phyloP scores from a whole-genome alignment of 30 jellyfish, hydroid and myxozoan genomes.

The Clytia hemisphaerica region DNA sequence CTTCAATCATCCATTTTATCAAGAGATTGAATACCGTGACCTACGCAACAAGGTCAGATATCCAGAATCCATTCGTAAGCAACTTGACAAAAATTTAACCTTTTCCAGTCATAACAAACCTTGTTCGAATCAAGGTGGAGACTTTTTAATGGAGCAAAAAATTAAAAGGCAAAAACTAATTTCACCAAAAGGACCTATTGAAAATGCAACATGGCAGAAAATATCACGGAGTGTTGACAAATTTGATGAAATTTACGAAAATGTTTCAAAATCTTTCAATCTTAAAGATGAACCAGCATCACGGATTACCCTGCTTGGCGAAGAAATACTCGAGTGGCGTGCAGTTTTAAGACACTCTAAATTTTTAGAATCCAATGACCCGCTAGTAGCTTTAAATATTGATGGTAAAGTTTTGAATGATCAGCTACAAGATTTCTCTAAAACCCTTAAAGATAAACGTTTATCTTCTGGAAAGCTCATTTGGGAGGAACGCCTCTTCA shows the following conservation, averaged over 20 bases:
- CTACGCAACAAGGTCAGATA: not conserved
- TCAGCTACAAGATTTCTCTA: not conserved
- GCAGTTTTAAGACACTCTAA: constrained; percentile 8
- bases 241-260: not conserved
- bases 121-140: constrained; percentile 9
- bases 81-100: not conserved
- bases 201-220: not conserved
- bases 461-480: no score
- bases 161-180: not conserved
- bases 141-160: not conserved
- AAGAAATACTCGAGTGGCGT: constrained; percentile 2
- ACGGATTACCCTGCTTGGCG: not conserved
- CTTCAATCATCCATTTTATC: not conserved
- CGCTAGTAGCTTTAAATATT: not conserved
- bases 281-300: not conserved
- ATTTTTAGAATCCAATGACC: not conserved
- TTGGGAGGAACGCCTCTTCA: no score
- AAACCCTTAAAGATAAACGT: no score
- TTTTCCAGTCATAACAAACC: not conserved
- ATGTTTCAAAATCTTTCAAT: not conserved
- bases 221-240: not conserved
- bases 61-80: not conserved
- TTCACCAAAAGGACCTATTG: not conserved
- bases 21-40: constrained; percentile 1
- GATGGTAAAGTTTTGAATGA: not conserved